Evolutionary conservation across 2,113 vertebrate genomes (phyloP).

Genomic region (Cisticola juncidis): DNA sequence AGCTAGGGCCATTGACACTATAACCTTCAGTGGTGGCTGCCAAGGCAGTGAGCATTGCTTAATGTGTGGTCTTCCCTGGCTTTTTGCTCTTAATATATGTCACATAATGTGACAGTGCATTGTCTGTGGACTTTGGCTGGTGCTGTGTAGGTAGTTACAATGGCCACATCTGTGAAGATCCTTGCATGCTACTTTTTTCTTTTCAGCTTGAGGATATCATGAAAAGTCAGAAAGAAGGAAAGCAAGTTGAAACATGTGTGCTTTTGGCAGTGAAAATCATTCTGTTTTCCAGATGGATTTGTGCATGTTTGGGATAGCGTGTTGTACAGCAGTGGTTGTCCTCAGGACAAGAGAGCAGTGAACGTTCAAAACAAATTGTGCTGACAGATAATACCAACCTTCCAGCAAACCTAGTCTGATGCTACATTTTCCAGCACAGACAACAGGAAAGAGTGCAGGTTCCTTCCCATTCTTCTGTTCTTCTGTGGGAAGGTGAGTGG

Average conservation of each 20-base stretch:
- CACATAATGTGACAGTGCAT: not conserved
- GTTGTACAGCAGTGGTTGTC: not conserved
- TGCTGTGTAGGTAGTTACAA: not conserved
- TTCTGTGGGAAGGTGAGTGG: not conserved
- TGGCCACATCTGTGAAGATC: not conserved
- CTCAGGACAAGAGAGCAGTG: not conserved
- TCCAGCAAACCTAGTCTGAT: not conserved
- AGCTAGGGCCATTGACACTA: not conserved
- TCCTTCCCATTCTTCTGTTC: not conserved
- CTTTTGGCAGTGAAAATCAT: not conserved
- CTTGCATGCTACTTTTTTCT: not conserved
- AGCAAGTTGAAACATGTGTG: not conserved
- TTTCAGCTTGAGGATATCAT: not conserved
- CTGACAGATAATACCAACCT: not conserved
- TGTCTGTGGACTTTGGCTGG: not conserved
- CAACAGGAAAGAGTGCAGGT: not conserved
- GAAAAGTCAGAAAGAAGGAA: not conserved
- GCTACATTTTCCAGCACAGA: not conserved
- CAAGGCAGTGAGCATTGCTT: not conserved
- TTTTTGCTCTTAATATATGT: not conserved
- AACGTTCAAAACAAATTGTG: not conserved
- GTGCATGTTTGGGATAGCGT: not conserved
- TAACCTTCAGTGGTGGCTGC: not conserved
- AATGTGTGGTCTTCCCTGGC: not conserved
- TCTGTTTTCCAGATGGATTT: not conserved